Conservation (phyloP, 2,113 vertebrate genomes). For the Microtus ochrogaster region DNA sequence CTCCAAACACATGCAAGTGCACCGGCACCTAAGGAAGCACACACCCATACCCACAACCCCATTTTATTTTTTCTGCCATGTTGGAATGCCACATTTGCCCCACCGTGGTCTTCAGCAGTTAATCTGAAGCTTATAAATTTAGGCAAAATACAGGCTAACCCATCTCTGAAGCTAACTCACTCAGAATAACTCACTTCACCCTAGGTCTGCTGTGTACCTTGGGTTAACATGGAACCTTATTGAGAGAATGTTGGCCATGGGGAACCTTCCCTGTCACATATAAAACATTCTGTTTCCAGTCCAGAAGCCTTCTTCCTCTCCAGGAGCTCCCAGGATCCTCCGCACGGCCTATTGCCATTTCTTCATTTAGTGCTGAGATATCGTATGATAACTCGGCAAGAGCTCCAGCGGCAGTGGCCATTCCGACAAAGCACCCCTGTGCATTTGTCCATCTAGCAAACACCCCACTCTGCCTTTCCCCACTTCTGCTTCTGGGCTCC, state of each 20-base stretch:
- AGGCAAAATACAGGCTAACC: not conserved
- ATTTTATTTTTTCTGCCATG: not conserved
- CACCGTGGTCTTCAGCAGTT: conserved; percentile 24
- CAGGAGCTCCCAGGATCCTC: conserved; percentile 10
- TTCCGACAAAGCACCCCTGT: not conserved
- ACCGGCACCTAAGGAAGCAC: not conserved
- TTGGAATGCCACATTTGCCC: conserved; percentile 26
- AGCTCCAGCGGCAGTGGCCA: not conserved
- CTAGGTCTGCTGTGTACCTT: not conserved
- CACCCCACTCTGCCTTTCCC: not conserved
- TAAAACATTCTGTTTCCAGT: conserved; percentile 22
- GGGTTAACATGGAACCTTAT: not conserved
- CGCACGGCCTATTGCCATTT: not conserved
- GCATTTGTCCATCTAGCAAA: not conserved
- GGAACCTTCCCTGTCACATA: not conserved
- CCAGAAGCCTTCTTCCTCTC: not conserved
- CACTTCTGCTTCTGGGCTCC: not conserved
- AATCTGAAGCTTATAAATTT: not conserved
- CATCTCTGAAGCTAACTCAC: not conserved
- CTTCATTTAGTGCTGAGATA: not conserved
- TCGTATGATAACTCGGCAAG: not conserved
- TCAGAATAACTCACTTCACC: not conserved
- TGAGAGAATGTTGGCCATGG: not conserved
- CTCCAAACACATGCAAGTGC: not conserved
- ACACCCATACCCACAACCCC: not conserved